Base-by-base conservation (phyloP, 2,113 vertebrate species). In the Regulus satrapa region DNA sequence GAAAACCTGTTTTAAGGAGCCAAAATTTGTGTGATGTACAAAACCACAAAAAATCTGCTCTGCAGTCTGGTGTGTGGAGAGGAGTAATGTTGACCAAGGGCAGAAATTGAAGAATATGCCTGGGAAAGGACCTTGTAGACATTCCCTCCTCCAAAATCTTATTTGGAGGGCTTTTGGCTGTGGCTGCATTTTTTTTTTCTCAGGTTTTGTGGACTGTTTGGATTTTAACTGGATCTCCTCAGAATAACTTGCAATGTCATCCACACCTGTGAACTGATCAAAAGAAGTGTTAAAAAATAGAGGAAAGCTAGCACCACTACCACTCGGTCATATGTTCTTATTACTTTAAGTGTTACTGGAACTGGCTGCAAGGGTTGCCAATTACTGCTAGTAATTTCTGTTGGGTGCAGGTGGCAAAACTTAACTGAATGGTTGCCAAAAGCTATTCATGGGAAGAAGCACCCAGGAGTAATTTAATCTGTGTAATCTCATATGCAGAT, bases 391-490 rank as follows among this genome's bases (percentile, higher is more conserved):
- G 62, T 62, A 59, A 46, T 71, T 88, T 88, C 84, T 89, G 10
- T 54, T 88, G 66, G 54, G 25, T 75, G 38, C 68, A 68, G 78
- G 66, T 93, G 82, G 41, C 62, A 94, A 76, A 95, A 89, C 8
- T 82, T 76, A 36, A 18, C 75, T 95, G 89, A 85, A 45, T 5
- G 1, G 18, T 32, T 76, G 85, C 95, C 93, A 96, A 83, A 82
- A 48, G 32, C 55, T 96, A 82, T 94, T 95, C 74, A 89, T 59
- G 77, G 74, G 69, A 32, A 82, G 88, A 82, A 79, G 71, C 66
- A 72, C 62, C 71, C 24, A 46, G 74, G 55, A 73, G 87, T 82
- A 82, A 93, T 82, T 78, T 59, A 72, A 82, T 94, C 84, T 66
- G 10, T 91, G 77, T 89, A 82, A 94, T 91, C 6, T 77, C 81